Evolutionary conservation across 2,113 vertebrate species (phyloP).

Genomic region (Pandion haliaetus): DNA sequence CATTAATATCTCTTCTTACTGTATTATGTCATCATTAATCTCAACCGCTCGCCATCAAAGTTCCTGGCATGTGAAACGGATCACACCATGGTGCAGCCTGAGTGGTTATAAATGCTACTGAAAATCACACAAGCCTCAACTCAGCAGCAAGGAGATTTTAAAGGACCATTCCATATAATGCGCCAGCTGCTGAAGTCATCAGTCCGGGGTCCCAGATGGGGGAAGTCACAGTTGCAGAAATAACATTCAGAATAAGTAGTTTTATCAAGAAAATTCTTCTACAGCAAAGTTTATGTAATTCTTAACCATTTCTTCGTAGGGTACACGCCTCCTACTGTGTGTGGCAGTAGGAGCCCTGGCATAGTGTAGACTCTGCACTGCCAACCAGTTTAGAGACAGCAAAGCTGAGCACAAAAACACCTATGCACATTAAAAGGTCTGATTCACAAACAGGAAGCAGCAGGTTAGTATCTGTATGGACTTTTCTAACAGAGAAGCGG

Average conservation of each 20-base stretch:
- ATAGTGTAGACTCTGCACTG: not conserved
- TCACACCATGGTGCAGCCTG: not conserved
- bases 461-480: not conserved
- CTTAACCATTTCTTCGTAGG: not conserved
- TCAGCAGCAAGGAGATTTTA: not conserved
- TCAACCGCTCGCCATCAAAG: constrained; percentile 1
- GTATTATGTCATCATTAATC: constrained; percentile 51
- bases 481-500: not conserved
- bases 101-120: not conserved
- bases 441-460: not conserved
- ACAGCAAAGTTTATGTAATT: not conserved
- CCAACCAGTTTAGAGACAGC: not conserved
- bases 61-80: not conserved
- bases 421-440: not conserved
- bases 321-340: not conserved
- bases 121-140: not conserved
- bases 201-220: not conserved
- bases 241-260: not conserved
- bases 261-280: not conserved
- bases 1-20: constrained; percentile 48
- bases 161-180: not conserved
- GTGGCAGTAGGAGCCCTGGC: not conserved
- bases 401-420: not conserved
- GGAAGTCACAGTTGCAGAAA: not conserved
- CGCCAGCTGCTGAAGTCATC: not conserved